Percentiles rank a stretch among this genome's conserved stretches.
Conservation (phyloP, 2,888 invertebrate genomes). For the Thera britannica region DNA sequence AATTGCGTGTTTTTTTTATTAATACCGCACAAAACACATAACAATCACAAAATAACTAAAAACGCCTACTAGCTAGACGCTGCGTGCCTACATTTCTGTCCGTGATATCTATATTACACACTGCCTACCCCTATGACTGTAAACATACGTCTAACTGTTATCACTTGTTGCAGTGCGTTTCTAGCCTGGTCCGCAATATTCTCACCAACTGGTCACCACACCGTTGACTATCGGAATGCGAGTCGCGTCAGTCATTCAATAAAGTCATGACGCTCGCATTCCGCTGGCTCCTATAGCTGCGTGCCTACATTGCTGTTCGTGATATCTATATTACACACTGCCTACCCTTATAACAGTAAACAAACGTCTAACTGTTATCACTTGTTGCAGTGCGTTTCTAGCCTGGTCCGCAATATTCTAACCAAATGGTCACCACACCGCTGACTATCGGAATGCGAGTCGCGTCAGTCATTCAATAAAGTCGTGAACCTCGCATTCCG, state of each 20-base stretch:
- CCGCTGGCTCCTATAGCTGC: constrained; percentile 4
- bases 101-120: background rate
- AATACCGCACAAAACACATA: too few relatives aligned
- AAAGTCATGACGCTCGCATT: constrained; percentile 3
- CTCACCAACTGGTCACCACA: background rate
- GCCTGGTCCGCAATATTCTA: background rate
- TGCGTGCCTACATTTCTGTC: constrained; percentile 7
- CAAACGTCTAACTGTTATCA: too few relatives aligned
- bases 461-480: constrained; percentile 23
- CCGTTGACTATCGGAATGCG: constrained; percentile 7
- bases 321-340: background rate
- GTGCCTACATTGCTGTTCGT: constrained; percentile 1
- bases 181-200: background rate
- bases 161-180: too few relatives aligned
- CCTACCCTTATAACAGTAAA: background rate
- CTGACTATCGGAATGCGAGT: constrained; percentile 7
- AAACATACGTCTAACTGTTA: too few relatives aligned
- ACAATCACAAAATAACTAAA: too few relatives aligned
- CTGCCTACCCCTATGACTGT: background rate
- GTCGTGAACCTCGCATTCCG: constrained; percentile 2
- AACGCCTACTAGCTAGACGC: too few relatives aligned
- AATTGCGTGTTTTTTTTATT: too few relatives aligned
- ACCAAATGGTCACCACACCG: background rate
- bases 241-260: constrained; percentile 20
- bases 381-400: too few relatives aligned